Conservation (phyloP, 2,888 invertebrate genomes). For the Harpagoxenus sublaevis region DNA sequence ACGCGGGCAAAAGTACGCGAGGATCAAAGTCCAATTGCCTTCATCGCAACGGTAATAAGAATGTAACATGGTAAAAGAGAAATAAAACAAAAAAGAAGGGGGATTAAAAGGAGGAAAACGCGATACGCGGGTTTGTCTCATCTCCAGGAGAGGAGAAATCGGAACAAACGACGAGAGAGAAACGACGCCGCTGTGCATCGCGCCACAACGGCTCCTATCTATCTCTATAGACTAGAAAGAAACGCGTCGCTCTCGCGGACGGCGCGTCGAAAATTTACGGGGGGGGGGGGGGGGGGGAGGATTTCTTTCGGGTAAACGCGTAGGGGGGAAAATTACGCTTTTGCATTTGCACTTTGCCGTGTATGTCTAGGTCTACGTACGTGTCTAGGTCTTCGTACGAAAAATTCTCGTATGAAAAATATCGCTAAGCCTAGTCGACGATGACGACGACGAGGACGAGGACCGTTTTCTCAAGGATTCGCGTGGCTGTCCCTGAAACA, state of each 20-base stretch:
- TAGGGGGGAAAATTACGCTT: background rate
- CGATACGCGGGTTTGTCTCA: conserved; percentile 30
- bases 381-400: background rate
- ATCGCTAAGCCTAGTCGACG: conserved; percentile 3
- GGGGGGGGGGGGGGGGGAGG: background rate
- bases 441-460: background rate
- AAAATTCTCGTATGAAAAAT: background rate
- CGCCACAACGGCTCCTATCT: conserved; percentile 77
- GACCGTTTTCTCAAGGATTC: background rate
- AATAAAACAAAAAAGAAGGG: conserved; percentile 21
- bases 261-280: conserved; percentile 68
- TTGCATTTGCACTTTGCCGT: conserved; percentile 34
- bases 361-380: conserved; percentile 3
- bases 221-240: conserved; percentile 84
- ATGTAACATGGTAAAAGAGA: conserved; percentile 1
- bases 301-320: conserved; percentile 47
- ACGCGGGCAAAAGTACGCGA: background rate
- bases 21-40: conserved; percentile 2
- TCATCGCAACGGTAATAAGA: conserved; percentile 2
- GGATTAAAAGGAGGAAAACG: background rate
- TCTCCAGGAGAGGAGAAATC: background rate
- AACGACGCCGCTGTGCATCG: conserved; percentile 62
- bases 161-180: conserved; percentile 64
- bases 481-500: background rate
- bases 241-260: conserved; percentile 69